These are phyloP conservation scores for Drosophila seguyi DNA, from an alignment of 1,140 invertebrate genomes.

Conservation along the genomic window DNA sequence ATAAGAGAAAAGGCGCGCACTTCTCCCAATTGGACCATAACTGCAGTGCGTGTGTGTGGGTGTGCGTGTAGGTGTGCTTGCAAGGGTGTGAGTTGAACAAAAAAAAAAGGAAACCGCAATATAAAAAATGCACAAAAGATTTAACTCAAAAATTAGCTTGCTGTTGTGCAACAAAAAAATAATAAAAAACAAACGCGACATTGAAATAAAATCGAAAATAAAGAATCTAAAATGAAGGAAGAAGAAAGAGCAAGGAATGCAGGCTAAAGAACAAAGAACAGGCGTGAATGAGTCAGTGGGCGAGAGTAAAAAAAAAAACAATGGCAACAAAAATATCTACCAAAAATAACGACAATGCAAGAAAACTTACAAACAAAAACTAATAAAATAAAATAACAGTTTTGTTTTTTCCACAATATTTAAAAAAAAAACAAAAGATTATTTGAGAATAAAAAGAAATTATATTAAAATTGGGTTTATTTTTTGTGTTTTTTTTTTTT, in stretches of 20 bases:
- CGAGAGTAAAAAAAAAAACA: slow-evolving; percentile 6
- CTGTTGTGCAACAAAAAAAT: slow-evolving; percentile 35
- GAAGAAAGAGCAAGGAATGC: background rate
- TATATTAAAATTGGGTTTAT: no score
- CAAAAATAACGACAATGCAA: background rate
- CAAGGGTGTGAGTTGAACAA: background rate
- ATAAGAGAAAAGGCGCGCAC: slow-evolving; percentile 28
- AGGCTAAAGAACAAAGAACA: background rate
- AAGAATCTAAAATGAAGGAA: background rate
- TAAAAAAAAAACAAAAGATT: background rate
- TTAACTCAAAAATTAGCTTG: slow-evolving; percentile 9
- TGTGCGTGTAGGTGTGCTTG: background rate
- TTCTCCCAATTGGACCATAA: slow-evolving; percentile 19
- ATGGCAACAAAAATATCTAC: background rate
- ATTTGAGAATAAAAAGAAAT: background rate
- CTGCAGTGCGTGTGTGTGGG: slow-evolving; percentile 4
- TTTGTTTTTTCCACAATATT: background rate
- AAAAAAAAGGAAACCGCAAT: background rate
- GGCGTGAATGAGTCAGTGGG: slow-evolving; percentile 20
- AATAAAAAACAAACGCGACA: slow-evolving; percentile 13
- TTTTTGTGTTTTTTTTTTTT: no score
- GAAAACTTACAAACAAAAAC: slow-evolving; percentile 9
- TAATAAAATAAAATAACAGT: background rate
- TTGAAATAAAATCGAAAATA: slow-evolving; percentile 9
- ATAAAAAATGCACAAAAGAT: slow-evolving; percentile 1